Evolutionary conservation across 1,140 invertebrate species (phyloP).

Genomic region (Caenorhabditis remanei): DNA sequence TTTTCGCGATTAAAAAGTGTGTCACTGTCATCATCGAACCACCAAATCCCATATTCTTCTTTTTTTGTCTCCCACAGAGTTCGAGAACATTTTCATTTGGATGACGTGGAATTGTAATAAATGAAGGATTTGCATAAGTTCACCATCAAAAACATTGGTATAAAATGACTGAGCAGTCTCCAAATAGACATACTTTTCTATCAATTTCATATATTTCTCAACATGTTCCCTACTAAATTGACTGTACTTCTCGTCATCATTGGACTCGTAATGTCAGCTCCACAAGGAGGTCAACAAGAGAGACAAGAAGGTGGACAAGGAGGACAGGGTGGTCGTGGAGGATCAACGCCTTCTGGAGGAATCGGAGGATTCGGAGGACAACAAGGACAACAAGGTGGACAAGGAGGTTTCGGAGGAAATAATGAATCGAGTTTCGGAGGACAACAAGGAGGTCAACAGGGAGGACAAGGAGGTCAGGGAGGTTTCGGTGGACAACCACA

Average conservation of each 20-base stretch:
- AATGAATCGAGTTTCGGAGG: background rate
- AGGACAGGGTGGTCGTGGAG: background rate
- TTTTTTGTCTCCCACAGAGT: slow-evolving; percentile 10
- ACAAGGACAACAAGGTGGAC: background rate
- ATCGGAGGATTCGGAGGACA: background rate
- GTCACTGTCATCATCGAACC: slow-evolving; percentile 11
- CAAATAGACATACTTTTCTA: background rate
- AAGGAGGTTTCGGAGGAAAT: background rate
- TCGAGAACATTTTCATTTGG: slow-evolving; percentile 3
- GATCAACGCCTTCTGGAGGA: background rate
- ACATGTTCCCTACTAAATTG: slow-evolving; percentile 26
- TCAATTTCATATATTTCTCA: background rate
- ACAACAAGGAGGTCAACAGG: background rate
- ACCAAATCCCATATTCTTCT: background rate
- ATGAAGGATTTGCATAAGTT: background rate
- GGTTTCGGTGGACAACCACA: slow-evolving; percentile 8
- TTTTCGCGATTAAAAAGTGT: background rate
- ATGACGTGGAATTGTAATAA: background rate
- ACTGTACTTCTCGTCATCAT: background rate
- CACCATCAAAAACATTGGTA: slow-evolving; percentile 2
- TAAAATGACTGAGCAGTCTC: background rate
- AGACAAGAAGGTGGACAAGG: background rate
- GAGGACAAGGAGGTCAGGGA: background rate
- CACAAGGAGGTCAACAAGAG: background rate
- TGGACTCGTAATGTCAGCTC: background rate